Conservation (phyloP, 2,113 vertebrate species). For the Seriola quinqueradiata region DNA sequence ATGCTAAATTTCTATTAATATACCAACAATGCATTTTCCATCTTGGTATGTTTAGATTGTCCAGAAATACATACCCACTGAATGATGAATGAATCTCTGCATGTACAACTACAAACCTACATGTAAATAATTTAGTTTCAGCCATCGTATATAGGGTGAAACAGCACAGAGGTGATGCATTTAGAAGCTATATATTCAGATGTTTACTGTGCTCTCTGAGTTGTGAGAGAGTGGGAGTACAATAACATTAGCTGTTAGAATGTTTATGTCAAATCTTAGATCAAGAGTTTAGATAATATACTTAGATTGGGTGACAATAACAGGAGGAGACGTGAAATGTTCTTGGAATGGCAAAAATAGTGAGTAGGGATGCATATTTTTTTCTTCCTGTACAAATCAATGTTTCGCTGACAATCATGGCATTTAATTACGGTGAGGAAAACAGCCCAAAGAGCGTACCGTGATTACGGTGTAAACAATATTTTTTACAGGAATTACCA, state of each 20-base stretch:
- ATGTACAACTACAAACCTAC: neutral
- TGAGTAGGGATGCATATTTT: neutral
- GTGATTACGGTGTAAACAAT: neutral
- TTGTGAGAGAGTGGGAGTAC: neutral
- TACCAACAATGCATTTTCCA: neutral
- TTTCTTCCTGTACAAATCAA: neutral
- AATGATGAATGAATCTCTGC: neutral
- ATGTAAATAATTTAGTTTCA: neutral
- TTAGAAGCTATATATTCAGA: neutral
- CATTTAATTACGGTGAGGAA: neutral
- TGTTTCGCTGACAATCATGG: neutral
- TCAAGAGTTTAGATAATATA: slow-evolving; percentile 14
- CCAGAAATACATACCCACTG: neutral
- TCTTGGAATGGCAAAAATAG: slow-evolving; percentile 8
- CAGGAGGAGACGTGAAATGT: neutral
- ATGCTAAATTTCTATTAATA: neutral
- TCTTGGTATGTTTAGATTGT: neutral
- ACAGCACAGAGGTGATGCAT: neutral
- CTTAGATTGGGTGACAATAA: slow-evolving; percentile 9
- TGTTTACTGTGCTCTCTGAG: neutral
- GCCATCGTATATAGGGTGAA: neutral
- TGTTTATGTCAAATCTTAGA: slow-evolving; percentile 11
- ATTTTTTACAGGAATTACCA: neutral
- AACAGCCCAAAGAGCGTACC: neutral
- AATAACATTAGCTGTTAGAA: neutral